Evolutionary conservation across 2,113 vertebrate genomes (phyloP).

Genomic region (Boleophthalmus pectinirostris): DNA sequence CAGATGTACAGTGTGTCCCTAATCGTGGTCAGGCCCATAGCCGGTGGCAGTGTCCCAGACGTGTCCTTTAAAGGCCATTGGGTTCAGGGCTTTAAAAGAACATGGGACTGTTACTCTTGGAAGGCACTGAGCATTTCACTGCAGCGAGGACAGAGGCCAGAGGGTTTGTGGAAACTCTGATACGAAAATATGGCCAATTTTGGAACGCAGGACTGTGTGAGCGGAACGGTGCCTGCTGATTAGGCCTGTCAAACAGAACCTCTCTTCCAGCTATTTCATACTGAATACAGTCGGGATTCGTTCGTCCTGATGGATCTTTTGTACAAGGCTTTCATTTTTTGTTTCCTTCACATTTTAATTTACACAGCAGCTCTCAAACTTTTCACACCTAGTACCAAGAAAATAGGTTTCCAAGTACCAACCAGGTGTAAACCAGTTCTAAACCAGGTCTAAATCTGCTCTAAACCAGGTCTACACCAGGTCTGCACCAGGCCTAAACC

Average conservation of each 20-base stretch:
- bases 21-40: background rate
- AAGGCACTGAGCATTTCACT: background rate
- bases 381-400: too few species aligned
- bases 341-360: too few species aligned
- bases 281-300: background rate
- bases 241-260: background rate
- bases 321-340: too few species aligned
- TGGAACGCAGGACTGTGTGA: background rate
- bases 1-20: background rate
- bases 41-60: background rate
- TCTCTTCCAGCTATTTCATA: background rate
- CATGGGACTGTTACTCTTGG: background rate
- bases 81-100: background rate
- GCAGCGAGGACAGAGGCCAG: background rate
- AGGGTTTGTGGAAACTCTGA: background rate
- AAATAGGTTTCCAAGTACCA: too few species aligned
- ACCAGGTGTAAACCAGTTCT: too few species aligned
- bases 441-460: too few species aligned
- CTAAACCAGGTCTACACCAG: too few species aligned
- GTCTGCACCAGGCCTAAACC: too few species aligned
- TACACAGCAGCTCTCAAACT: too few species aligned
- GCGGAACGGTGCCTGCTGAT: background rate
- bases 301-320: too few species aligned
- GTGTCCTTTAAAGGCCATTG: background rate
- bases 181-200: constrained; percentile 1